Conservation (phyloP, 1,140 invertebrate genomes). For the Chrysoperla carnea region DNA sequence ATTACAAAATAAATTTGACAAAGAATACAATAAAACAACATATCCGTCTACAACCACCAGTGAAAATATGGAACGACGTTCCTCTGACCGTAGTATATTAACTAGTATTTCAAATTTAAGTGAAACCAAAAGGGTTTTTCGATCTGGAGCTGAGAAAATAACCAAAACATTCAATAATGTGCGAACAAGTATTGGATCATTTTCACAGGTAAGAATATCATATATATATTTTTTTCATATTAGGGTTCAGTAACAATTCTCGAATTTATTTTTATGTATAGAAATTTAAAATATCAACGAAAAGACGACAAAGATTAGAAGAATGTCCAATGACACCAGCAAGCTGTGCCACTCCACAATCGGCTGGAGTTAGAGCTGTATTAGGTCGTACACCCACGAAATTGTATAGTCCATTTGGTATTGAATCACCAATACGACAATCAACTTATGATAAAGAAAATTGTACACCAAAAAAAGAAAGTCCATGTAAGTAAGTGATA, state of each 20-base stretch:
- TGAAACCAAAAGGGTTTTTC: slow-evolving; percentile 24
- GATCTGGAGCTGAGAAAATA: slow-evolving; percentile 32
- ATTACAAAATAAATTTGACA: no score
- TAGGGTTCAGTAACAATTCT: not conserved
- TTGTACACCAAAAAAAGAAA: no score
- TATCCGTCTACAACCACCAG: no score
- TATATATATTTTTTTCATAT: no score
- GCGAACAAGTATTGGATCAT: slow-evolving; percentile 31
- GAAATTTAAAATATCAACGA: slow-evolving; percentile 36
- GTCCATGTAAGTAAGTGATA: no score
- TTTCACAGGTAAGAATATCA: slow-evolving; percentile 40
- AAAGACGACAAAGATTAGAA: slow-evolving; percentile 32
- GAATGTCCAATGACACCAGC: slow-evolving; percentile 29
- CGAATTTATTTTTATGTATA: slow-evolving; percentile 8
- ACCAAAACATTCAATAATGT: slow-evolving; percentile 37
- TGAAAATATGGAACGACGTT: no score
- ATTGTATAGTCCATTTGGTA: slow-evolving; percentile 42
- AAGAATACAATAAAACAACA: no score
- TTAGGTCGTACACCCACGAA: slow-evolving; percentile 42
- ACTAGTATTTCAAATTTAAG: slow-evolving; percentile 17
- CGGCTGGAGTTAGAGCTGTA: slow-evolving; percentile 25
- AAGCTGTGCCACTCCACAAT: slow-evolving; percentile 27
- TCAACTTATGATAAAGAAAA: no score
- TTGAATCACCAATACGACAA: slow-evolving; percentile 28
- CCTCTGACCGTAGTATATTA: slow-evolving; percentile 11